Percentiles rank a stretch among this genome's conserved stretches.
Conservation (phyloP, 2,888 invertebrate species). For the Drosophila antonietae region DNA sequence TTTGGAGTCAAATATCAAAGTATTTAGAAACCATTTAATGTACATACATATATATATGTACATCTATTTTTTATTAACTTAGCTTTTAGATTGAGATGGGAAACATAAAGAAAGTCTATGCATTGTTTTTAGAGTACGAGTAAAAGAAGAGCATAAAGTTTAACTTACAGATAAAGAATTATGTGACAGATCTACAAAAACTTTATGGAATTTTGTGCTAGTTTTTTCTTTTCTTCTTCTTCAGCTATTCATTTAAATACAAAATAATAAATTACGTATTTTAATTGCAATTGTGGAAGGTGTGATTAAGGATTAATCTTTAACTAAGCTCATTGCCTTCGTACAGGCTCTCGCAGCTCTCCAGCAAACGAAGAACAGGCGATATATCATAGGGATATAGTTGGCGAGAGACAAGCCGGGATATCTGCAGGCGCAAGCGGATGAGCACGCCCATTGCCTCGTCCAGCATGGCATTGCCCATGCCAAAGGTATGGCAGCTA, state of each 20-base stretch:
- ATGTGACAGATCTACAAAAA: slow-evolving; percentile 53
- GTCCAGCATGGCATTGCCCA: slow-evolving; percentile 88
- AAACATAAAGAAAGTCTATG: slow-evolving; percentile 46
- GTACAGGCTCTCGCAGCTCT: slow-evolving; percentile 93
- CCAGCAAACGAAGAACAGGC: slow-evolving; percentile 92
- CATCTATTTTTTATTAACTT: slow-evolving; percentile 29
- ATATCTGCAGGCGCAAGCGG: slow-evolving; percentile 91
- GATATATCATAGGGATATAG: slow-evolving; percentile 96
- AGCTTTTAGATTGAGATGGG: slow-evolving; percentile 48
- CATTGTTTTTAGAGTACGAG: slow-evolving; percentile 40
- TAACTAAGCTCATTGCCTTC: slow-evolving; percentile 93
- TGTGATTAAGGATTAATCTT: slow-evolving; percentile 31
- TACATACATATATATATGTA: slow-evolving; percentile 34
- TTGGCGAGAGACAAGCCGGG: slow-evolving; percentile 92
- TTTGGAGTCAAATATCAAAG: slow-evolving; percentile 48
- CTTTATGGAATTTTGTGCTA: slow-evolving; percentile 59
- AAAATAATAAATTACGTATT: slow-evolving; percentile 76
- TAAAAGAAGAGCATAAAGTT: slow-evolving; percentile 43
- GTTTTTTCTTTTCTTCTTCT: slow-evolving; percentile 22
- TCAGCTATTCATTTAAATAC: slow-evolving; percentile 52
- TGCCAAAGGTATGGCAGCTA: slow-evolving; percentile 88
- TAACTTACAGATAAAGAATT: slow-evolving; percentile 32
- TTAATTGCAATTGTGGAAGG: slow-evolving; percentile 58
- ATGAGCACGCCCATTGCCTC: slow-evolving; percentile 94
- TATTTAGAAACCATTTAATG: slow-evolving; percentile 46